Percentiles rank a stretch among this genome's conserved stretches.
phyloP scores from a whole-genome alignment of 2,797 vertebrate species.

The Antrozous pallidus region DNA sequence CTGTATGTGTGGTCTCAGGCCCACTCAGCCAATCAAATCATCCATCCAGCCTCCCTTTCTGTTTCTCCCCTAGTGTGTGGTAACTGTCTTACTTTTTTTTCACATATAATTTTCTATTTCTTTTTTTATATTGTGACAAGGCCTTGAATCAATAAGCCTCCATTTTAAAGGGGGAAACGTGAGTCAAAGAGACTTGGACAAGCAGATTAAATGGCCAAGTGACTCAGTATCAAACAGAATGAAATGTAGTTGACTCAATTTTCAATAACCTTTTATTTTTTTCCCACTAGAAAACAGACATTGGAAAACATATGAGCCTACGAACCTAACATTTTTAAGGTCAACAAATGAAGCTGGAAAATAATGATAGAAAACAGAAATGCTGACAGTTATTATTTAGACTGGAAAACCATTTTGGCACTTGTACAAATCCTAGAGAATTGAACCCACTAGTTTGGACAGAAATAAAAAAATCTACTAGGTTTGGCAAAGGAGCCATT shows the following conservation, averaged over 20 bases:
- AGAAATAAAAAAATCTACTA: not conserved
- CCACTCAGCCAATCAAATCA: not conserved
- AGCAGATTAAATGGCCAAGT: not conserved
- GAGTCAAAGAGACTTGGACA: not conserved
- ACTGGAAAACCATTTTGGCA: not conserved
- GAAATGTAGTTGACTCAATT: not conserved
- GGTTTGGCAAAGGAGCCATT: not conserved
- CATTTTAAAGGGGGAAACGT: not conserved
- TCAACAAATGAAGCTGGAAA: conserved; percentile 6
- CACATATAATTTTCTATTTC: not conserved
- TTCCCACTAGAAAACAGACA: not conserved
- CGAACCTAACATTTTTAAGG: conserved; percentile 20
- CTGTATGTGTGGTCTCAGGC: not conserved
- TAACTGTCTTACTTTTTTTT: not conserved
- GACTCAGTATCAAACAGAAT: not conserved
- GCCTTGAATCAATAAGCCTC: not conserved
- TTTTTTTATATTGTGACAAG: not conserved
- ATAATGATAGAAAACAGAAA: not conserved
- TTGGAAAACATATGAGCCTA: not conserved
- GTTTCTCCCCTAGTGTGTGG: not conserved
- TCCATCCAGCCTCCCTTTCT: not conserved
- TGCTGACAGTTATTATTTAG: not conserved
- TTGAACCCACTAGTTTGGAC: not conserved
- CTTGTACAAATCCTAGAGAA: not conserved
- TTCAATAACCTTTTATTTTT: not conserved